Conservation (phyloP, 2,113 vertebrate genomes). For the Prionailurus bengalensis region DNA sequence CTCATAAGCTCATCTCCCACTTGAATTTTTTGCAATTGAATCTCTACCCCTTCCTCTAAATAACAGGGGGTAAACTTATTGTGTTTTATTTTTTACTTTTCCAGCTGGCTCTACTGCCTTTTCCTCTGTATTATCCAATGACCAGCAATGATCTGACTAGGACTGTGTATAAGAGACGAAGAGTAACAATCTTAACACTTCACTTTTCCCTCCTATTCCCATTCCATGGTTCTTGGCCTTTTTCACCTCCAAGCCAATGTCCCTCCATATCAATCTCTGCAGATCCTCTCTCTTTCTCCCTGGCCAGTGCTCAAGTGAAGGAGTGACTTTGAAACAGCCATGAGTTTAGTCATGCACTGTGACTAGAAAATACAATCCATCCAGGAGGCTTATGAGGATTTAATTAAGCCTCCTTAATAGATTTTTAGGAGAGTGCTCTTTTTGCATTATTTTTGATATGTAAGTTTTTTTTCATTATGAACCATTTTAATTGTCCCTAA, state of each 20-base stretch:
- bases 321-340: background rate
- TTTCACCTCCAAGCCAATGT: background rate
- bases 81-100: background rate
- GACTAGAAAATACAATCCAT: background rate
- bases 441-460: background rate
- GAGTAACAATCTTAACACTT: background rate
- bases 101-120: background rate
- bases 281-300: background rate
- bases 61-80: background rate
- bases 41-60: background rate
- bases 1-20: background rate
- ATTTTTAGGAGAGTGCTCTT: background rate
- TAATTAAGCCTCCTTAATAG: background rate
- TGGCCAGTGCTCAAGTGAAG: background rate
- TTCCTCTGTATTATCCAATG: background rate
- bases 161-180: background rate
- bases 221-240: background rate
- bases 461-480: background rate
- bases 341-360: background rate
- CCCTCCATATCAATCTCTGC: background rate
- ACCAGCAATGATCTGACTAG: background rate
- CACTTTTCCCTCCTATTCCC: background rate
- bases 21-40: background rate
- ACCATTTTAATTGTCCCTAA: background rate
- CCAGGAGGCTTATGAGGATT: background rate